These are phyloP conservation scores for Ursus arctos DNA, from an alignment of 2,113 vertebrate species.

Conservation along the genomic window DNA sequence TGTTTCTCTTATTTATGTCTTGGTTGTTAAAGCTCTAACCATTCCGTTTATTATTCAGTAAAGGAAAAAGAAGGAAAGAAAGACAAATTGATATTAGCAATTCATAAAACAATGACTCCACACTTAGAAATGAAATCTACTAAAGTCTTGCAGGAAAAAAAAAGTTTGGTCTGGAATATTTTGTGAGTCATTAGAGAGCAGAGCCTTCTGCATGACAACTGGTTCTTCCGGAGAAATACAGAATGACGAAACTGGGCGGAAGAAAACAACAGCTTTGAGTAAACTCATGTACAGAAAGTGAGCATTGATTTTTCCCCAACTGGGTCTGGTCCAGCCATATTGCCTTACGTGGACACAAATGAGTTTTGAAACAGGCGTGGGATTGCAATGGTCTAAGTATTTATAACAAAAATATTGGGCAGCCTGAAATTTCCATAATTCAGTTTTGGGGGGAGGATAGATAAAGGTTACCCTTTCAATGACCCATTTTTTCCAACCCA, in stretches of 20 bases:
- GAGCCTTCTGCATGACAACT: neutral
- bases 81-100: constrained; percentile 81
- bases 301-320: neutral
- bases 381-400: neutral
- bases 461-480: neutral
- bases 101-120: constrained; percentile 64
- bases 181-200: constrained; percentile 25
- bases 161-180: constrained; percentile 60
- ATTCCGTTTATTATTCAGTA: constrained; percentile 76
- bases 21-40: constrained; percentile 75
- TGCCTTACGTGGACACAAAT: neutral
- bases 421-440: neutral
- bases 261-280: neutral
- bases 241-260: neutral
- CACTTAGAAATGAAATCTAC: constrained; percentile 71
- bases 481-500: neutral
- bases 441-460: neutral
- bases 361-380: neutral
- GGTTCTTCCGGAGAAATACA: constrained; percentile 26
- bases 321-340: neutral
- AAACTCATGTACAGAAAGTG: neutral
- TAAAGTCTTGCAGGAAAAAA: neutral
- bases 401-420: neutral
- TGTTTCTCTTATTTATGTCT: constrained; percentile 82
- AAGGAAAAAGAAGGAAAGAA: constrained; percentile 51